Evolutionary conservation across 2,113 vertebrate genomes (phyloP), one percentile per base, ranked within the genome.

Genomic region (Caretta caretta): DNA sequence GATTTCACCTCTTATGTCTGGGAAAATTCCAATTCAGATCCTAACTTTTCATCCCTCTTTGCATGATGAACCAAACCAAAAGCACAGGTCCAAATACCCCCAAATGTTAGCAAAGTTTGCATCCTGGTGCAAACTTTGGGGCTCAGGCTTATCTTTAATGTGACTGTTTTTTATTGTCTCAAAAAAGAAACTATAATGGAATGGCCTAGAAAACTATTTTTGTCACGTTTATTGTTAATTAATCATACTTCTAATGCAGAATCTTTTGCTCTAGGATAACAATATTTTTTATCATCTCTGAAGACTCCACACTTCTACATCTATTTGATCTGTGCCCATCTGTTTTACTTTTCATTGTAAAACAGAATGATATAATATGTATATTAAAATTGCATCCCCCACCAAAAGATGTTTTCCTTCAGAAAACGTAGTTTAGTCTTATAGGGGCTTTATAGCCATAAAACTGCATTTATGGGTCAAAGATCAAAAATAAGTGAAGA

Each of bases 401-500:
- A 90, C 97, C 97, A 95, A 97, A 95, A 96, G 49, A 92, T 89
- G 31, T 72, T 96, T 97, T 93, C 54, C 72, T 93, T 89, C 85
- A 72, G 84, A 92, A 88, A 78, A 91, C 53, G 94, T 94, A 93
- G 89, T 83, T 93, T 85, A 90, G 82, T 84, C 89, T 83, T 96
- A 90, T 50, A 35, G 16, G 16, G 92, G 80, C 56, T 97, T 98
- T 98, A 93, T 95, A 93, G 96, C 98, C 92, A 69, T 81, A 95
- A 98, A 99, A 98, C 97, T 98, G 98, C 98, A 97, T 99, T 95
- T 92, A 93, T 96, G 97, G 99, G 99, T 98, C 99, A 99, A 98
- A 99, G 99, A 99, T 99, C 99, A 99, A 98, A 98, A 99, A 98
- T 99, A 99, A 99, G 99, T 98, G 99, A 98, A 98, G 97, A 98